A percentile compares a stretch with the other conserved stretches of the same genome.
These are phyloP conservation scores for Eumerus sabulonum DNA, from an alignment of 2,888 invertebrate genomes.

Conservation along the genomic window DNA sequence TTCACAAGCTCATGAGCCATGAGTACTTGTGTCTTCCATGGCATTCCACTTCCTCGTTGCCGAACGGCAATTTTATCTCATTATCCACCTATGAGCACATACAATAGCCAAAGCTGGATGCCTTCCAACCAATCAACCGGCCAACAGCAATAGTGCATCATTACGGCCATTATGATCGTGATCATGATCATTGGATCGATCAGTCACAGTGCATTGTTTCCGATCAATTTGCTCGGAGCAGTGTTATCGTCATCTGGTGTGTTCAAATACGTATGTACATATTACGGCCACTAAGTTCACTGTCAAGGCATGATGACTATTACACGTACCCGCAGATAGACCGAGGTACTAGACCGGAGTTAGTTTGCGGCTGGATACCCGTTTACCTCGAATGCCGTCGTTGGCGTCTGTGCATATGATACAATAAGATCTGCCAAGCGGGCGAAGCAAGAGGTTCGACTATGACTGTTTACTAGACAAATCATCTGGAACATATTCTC, in stretches of 20 bases:
- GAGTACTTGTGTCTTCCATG: no score
- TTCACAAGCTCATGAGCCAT: no score
- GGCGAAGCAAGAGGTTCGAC: background rate
- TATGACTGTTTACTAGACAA: background rate
- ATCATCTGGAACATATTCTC: slow-evolving; percentile 7
- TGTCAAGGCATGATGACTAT: slow-evolving; percentile 46
- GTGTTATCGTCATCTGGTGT: background rate
- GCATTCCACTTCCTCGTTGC: no score
- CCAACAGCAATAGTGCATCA: slow-evolving; percentile 19
- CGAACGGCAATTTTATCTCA: no score
- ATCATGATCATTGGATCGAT: slow-evolving; percentile 37
- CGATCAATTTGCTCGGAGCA: slow-evolving; percentile 40
- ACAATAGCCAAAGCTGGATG: background rate
- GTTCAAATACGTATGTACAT: no score
- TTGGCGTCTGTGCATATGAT: no score
- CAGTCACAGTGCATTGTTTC: slow-evolving; percentile 41
- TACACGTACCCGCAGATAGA: background rate
- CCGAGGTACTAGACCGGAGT: slow-evolving; percentile 37
- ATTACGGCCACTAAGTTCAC: slow-evolving; percentile 47
- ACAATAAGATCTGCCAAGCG: slow-evolving; percentile 20
- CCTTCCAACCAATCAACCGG: slow-evolving; percentile 10
- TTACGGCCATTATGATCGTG: slow-evolving; percentile 35
- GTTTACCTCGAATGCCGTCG: no score
- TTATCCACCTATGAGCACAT: no score
- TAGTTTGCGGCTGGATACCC: no score